Evolutionary conservation across 2,113 vertebrate genomes (phyloP), one percentile per base, ranked within the genome.

Genomic region (Coptodon rendalli): DNA sequence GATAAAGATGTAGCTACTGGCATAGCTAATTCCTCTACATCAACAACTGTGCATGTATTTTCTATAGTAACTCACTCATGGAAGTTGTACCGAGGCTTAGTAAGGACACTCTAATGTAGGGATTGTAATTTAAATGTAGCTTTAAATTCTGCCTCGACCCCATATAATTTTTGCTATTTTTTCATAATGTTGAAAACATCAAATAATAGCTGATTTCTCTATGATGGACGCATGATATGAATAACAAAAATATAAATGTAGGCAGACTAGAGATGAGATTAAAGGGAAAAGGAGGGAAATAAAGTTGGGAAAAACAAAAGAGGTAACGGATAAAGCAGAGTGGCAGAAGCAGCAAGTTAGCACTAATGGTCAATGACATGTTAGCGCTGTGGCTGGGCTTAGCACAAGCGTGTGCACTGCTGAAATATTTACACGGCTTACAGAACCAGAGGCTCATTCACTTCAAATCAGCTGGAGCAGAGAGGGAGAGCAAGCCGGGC

Each of bases 301-400:
- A 80, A 90, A 89, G 84, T 86, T 87, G 52, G 61, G 52, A 78
- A 24, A 63, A 87, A 91, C 86, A 87, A 82, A 89, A 86, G 63
- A 61, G 54, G 34, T 43, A 19, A 45, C 81, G 36, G 83, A 89
- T 73, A 36, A 82, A 71, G 88, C 50, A 24, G 86, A 88, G 79
- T 84, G 86, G 88, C 88, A 85, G 89, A 82, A 92, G 89, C 92
- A 93, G 88, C 94, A 93, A 92, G 92, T 95, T 94, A 95, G 95
- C 94, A 94, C 94, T 96, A 96, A 96, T 96, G 95, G 95, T 95
- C 95, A 96, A 82, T 93, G 95, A 94, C 95, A 94, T 90, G 91
- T 93, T 92, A 93, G 92, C 82, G 29, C 91, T 80, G 89, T 57
- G 91, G 94, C 93, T 89, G 84, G 90, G 91, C 91, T 85, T 59